Percentiles rank a stretch among this genome's conserved stretches.
phyloP scores from a whole-genome alignment of 2,113 vertebrate species.

The Euleptes europaea region DNA sequence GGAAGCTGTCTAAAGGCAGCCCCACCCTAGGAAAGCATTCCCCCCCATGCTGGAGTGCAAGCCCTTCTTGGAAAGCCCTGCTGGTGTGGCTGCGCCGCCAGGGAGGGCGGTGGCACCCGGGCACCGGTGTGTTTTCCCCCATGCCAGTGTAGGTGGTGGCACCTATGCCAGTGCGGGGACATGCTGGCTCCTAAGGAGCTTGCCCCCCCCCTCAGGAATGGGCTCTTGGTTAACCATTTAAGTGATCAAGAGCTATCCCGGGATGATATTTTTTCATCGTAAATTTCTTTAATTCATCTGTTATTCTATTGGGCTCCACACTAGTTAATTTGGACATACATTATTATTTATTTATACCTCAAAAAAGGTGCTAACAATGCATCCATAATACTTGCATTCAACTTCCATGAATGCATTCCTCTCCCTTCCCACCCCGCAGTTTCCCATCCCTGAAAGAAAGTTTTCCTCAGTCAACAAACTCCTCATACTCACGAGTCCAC shows the following conservation, averaged over 20 bases:
- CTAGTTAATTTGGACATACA: not conserved
- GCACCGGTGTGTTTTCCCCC: too few relatives aligned
- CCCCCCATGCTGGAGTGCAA: too few relatives aligned
- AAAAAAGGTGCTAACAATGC: not conserved
- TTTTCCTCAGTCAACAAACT: not conserved
- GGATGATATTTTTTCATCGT: not conserved
- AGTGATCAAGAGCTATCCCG: not conserved
- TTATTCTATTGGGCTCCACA: not conserved
- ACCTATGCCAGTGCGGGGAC: too few relatives aligned
- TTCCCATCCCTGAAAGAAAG: not conserved
- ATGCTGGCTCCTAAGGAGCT: too few relatives aligned
- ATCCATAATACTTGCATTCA: not conserved
- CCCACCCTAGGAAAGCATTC: too few relatives aligned
- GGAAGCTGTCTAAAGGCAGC: too few relatives aligned
- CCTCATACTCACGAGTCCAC: slow-evolving; percentile 91
- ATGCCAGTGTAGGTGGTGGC: too few relatives aligned
- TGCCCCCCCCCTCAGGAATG: too few relatives aligned
- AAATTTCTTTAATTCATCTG: not conserved
- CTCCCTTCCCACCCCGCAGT: not conserved
- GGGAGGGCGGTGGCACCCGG: too few relatives aligned
- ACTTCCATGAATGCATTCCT: not conserved
- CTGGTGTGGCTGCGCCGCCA: too few relatives aligned
- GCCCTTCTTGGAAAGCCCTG: too few relatives aligned
- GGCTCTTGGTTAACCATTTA: too few relatives aligned
- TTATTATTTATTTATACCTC: not conserved